phyloP scores from a whole-genome alignment of 2,888 invertebrate species.

The Cephus nigrinus region DNA sequence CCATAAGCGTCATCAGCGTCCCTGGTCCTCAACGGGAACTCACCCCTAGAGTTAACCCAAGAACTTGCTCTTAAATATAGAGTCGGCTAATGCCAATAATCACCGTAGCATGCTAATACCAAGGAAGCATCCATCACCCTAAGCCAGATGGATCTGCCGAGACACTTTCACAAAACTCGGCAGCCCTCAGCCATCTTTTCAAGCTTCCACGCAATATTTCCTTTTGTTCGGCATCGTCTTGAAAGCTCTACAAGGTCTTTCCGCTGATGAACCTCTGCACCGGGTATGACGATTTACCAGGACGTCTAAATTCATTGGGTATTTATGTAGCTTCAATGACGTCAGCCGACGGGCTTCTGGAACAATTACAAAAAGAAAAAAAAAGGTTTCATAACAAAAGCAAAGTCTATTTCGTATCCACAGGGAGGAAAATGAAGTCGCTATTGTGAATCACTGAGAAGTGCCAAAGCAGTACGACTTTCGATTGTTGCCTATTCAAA shows the following conservation, averaged over 20 bases:
- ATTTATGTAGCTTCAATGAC: not conserved
- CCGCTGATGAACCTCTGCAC: not conserved
- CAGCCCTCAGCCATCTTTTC: not conserved
- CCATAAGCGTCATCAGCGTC: not conserved
- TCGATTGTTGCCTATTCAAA: not conserved
- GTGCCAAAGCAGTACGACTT: not conserved
- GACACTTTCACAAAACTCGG: constrained; percentile 42
- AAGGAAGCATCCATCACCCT: constrained; percentile 62
- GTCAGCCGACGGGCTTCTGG: not conserved
- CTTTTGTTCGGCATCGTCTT: not conserved
- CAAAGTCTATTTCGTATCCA: not conserved
- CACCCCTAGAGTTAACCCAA: not conserved
- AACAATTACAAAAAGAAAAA: not conserved
- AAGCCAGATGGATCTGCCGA: constrained; percentile 62
- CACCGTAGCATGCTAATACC: constrained; percentile 62
- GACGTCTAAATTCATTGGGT: not conserved
- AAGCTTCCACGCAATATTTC: not conserved
- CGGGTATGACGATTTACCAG: not conserved
- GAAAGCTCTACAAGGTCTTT: not conserved
- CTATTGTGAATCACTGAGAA: not conserved
- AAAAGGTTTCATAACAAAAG: not conserved
- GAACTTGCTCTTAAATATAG: not conserved
- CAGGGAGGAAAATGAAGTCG: not conserved
- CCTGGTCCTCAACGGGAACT: not conserved
- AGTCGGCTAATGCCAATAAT: constrained; percentile 58